These are phyloP conservation scores for Montifringilla adamsi DNA, from an alignment of 2,113 vertebrate species.

Conservation along the genomic window DNA sequence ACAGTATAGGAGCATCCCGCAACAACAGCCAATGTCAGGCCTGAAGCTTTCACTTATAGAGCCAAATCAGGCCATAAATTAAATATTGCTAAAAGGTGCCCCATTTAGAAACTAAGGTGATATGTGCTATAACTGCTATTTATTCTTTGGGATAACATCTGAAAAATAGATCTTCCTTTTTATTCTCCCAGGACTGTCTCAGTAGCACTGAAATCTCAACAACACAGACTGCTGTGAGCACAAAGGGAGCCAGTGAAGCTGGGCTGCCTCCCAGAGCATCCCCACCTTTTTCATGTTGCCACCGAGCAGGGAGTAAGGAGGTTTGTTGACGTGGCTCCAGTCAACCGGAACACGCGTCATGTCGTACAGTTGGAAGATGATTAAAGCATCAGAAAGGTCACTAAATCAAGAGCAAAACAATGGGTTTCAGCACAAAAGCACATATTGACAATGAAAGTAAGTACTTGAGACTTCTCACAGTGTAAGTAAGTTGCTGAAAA, in stretches of 20 bases:
- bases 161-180: not conserved
- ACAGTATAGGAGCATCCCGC: not conserved
- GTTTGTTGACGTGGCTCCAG: slow-evolving; percentile 88
- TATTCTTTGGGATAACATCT: not conserved
- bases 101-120: not conserved
- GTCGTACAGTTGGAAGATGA: slow-evolving; percentile 90
- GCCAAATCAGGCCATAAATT: not conserved
- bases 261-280: not conserved
- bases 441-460: not conserved
- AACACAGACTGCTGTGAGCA: not conserved
- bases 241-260: not conserved
- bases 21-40: not conserved
- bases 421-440: not conserved
- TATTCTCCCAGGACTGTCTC: not conserved
- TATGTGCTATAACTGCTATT: not conserved
- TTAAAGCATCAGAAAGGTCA: slow-evolving; percentile 81
- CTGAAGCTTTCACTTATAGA: not conserved
- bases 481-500: not conserved
- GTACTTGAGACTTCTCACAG: not conserved
- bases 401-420: slow-evolving; percentile 59
- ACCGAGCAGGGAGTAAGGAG: slow-evolving; percentile 85
- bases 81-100: not conserved
- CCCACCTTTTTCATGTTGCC: slow-evolving; percentile 93
- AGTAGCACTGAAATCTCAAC: not conserved
- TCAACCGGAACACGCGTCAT: slow-evolving; percentile 83